Evolutionary conservation across 2,888 invertebrate species (phyloP).

Genomic region (Pseudococcus viburni): DNA sequence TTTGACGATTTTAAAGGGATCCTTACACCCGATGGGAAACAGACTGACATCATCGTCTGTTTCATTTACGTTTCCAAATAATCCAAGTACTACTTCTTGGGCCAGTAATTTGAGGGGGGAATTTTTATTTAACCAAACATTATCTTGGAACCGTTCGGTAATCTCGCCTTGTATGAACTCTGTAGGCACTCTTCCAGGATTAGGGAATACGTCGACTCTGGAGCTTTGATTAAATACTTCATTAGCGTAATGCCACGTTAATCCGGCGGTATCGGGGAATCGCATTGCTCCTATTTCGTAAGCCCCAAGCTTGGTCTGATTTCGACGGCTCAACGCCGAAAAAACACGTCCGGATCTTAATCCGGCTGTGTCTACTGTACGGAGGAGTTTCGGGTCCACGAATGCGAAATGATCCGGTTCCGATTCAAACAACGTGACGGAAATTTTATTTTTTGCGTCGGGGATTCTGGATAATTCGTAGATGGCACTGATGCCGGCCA

Average conservation of each 20-base stretch:
- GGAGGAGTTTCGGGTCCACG: background rate
- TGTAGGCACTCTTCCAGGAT: background rate
- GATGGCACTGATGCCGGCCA: background rate
- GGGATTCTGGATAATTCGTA: constrained; percentile 4
- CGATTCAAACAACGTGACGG: background rate
- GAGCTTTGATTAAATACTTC: background rate
- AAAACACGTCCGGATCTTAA: background rate
- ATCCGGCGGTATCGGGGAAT: background rate
- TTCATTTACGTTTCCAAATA: no score
- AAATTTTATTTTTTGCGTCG: no score
- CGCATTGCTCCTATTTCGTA: background rate
- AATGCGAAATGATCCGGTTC: background rate
- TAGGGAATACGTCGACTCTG: background rate
- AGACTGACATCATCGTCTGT: background rate
- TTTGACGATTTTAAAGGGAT: background rate
- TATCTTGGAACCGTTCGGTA: background rate
- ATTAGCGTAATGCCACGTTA: background rate
- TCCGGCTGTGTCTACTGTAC: background rate
- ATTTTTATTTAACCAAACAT: background rate
- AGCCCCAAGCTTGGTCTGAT: background rate
- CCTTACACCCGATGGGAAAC: background rate
- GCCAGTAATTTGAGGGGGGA: background rate
- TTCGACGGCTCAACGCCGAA: background rate
- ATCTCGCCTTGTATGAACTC: background rate
- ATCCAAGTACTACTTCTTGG: background rate